Conservation (phyloP, 2,113 vertebrate species). For the Trachemys scripta region DNA sequence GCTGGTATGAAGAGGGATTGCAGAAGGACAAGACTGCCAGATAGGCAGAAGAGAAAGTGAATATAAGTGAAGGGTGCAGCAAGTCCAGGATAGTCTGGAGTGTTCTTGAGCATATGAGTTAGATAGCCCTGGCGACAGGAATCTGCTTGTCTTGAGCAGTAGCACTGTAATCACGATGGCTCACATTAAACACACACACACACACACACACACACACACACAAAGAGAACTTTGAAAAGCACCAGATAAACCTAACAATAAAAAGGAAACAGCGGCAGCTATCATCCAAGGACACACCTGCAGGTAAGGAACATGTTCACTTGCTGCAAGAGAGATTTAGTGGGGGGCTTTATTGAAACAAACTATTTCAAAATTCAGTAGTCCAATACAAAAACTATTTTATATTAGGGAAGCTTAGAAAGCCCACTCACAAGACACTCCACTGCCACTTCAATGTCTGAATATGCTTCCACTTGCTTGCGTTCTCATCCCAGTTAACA, state of each 20-base stretch:
- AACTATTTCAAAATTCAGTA: not conserved
- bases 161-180: too few relatives aligned
- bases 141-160: too few relatives aligned
- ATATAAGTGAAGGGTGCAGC: not conserved
- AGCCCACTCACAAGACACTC: not conserved
- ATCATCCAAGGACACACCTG: not conserved
- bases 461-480: not conserved
- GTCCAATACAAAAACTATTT: fast-evolving
- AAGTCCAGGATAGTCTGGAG: not conserved
- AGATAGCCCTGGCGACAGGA: not conserved
- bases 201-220: not conserved
- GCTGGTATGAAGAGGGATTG: not conserved
- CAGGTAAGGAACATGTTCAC: not conserved
- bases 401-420: not conserved
- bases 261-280: not conserved
- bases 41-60: not conserved
- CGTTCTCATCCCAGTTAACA: not conserved
- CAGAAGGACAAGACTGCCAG: not conserved
- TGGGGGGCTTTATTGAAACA: not conserved
- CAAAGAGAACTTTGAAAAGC: not conserved
- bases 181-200: not conserved
- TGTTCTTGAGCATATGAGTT: not conserved
- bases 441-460: not conserved
- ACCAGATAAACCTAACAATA: not conserved
- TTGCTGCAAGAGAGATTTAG: not conserved